Percentiles rank a stretch among this genome's conserved stretches.
phyloP scores from a whole-genome alignment of 2,113 vertebrate genomes.

The Chaenocephalus aceratus region DNA sequence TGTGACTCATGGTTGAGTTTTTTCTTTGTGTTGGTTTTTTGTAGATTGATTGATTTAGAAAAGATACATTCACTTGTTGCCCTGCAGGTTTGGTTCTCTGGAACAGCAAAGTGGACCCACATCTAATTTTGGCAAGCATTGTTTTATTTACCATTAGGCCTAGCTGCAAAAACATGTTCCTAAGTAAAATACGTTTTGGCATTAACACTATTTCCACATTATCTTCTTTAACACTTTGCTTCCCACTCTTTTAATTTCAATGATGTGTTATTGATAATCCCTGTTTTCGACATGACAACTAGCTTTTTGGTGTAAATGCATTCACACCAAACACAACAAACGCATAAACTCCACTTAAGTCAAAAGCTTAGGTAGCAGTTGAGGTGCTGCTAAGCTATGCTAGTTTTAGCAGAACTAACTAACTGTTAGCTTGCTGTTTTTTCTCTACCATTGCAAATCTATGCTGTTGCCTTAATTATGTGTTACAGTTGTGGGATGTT shows the following conservation, averaged over 20 bases:
- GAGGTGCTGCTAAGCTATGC: too few species aligned
- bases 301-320: too few species aligned
- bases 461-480: too few species aligned
- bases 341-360: too few species aligned
- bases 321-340: too few species aligned
- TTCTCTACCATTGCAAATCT: too few species aligned
- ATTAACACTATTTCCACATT: neutral
- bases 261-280: too few species aligned
- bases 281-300: too few species aligned
- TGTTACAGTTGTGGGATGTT: too few species aligned
- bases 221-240: neutral
- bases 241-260: neutral
- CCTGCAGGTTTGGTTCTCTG: neutral
- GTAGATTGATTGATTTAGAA: neutral
- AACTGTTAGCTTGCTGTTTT: too few species aligned
- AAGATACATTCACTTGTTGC: neutral
- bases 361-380: too few species aligned
- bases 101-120: neutral
- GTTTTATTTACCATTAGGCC: neutral
- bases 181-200: neutral
- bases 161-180: neutral
- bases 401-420: too few species aligned
- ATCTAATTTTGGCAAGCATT: neutral
- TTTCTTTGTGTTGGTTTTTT: neutral
- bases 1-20: conserved; percentile 25